Evolutionary conservation across 2,797 vertebrate genomes (phyloP), one percentile per base, ranked within the genome.

Genomic region (Nyctalus aviator): DNA sequence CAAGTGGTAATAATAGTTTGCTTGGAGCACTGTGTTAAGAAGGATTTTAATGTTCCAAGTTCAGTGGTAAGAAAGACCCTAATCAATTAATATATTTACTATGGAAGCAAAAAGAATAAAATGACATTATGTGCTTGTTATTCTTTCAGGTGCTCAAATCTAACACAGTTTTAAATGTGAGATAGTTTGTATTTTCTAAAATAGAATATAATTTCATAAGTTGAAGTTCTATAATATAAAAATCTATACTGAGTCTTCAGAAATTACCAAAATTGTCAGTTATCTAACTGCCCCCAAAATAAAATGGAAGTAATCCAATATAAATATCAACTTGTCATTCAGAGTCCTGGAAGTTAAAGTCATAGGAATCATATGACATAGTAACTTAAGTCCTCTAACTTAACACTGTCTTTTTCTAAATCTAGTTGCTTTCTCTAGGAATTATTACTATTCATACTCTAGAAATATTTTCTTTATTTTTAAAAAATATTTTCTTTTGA

Each of bases 211-310:
- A 17, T 71, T 84, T 88, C 20, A 14, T 71, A 82, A 84, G 6
- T 85, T 94, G 59, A 75, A 91, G 71, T 82, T 95, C 37, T 90
- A 2, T 71, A 84, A 79, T 48, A 41, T 27, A 85, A 85, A 32
- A 88, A 87, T 5, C 8, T 62, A 9, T 37, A 71, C 6, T 20
- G 46, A 86, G 4, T 66, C 32, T 95, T 86, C 46, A 86, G 68
- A 91, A 91, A 68, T 88, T 81, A 85, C 3, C 18, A 75, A 66
- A 94, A 93, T 64, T 84, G 15, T 50, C n/a, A 91, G 17, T 53
- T 79, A 88, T 9, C 11, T 50, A 93, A 50, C 6, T 55, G 46
- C 41, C 71, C 15, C 64, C 75, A 66, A 53, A 88, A 79, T 37
- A 90, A 73, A n/a, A 79, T 18, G 6, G 41, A 89, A 73, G 1